Evolutionary conservation across 2,113 vertebrate genomes (phyloP).

Genomic region (Terrapene triunguis): DNA sequence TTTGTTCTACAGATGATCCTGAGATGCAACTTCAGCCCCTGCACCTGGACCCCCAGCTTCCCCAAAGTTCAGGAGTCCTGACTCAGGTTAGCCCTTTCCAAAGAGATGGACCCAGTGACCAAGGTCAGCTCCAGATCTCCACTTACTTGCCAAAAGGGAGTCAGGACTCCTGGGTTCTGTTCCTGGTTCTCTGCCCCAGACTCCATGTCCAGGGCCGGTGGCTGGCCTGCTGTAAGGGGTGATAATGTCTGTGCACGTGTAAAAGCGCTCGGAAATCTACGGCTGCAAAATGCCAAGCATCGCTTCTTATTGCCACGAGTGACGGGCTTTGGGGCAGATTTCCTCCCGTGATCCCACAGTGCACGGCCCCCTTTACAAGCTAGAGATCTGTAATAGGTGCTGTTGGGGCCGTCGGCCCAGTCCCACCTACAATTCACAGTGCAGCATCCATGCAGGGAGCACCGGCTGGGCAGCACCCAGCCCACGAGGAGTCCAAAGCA

Average conservation of each 20-base stretch:
- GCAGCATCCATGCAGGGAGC: too few relatives aligned
- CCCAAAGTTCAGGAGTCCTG: not conserved
- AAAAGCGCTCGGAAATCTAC: not conserved
- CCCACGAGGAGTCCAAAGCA: too few relatives aligned
- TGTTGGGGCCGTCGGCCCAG: not conserved
- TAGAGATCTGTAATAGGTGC: not conserved
- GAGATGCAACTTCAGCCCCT: not conserved
- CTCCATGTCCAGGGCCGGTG: not conserved
- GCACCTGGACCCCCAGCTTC: not conserved
- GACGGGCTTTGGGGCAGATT: not conserved
- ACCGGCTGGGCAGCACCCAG: too few relatives aligned
- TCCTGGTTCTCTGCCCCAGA: not conserved
- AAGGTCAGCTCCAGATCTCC: not conserved
- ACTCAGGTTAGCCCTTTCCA: not conserved
- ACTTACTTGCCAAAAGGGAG: not conserved
- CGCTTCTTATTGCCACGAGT: not conserved
- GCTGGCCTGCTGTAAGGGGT: not conserved
- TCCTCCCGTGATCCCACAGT: not conserved
- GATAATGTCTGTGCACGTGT: not conserved
- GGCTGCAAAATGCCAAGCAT: not conserved
- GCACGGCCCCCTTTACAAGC: not conserved
- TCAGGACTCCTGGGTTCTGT: not conserved
- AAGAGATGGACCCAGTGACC: not conserved
- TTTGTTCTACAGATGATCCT: not conserved
- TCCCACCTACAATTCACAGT: not conserved